Base-by-base conservation (phyloP, 2,797 vertebrate species). In the Babyrousa celebensis region DNA sequence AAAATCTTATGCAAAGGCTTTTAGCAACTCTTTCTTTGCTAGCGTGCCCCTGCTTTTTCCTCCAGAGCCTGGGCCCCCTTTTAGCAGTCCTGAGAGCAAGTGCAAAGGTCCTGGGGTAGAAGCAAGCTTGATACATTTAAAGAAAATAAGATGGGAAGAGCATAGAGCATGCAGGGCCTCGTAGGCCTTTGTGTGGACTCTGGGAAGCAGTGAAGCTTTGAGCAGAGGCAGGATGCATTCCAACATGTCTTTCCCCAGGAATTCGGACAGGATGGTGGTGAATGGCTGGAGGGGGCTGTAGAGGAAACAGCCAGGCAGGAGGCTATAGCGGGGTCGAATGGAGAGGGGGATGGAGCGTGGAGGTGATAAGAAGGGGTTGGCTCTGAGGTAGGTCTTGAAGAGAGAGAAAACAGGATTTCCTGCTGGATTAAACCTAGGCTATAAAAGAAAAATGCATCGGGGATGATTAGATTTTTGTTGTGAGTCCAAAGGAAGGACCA, bases 61-160 rank as follows among this genome's bases (percentile, higher is more conserved):
- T 6, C 16, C 20, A 29, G 36, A 16, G 1, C 1, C 1, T 32
- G 16, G 29, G n/a, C 10, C 14, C 20, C 12, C 80, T 80, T 21
- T 90, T 80, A n/a, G 7, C 2, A 78, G 43, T n/a, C 27, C 12
- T 78, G 62, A 16, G 4, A 70, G 54, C 25, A 75, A 74, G 21
- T 82, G 32, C n/a, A 56, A 36, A 96, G 87, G 40, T 63, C 95
- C 92, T 60, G 77, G 70, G n/a, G 52, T 74, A 0, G 65, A 92
- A 60, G 52, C 79, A 36, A 62, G 56, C 27, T 62, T 67, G 63
- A 23, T 5, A 32, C 32, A 40, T 68, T 14, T 63, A 60, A 62
- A 36, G 27, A 43, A 43, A 27, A 36, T 29, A 62, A 48, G 43
- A 48, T 10, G 27, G 52, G 12, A 12, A 18, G 27, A 17, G 27